Base-by-base conservation (phyloP, 2,888 invertebrate species). In the Lucinisca nassula region DNA sequence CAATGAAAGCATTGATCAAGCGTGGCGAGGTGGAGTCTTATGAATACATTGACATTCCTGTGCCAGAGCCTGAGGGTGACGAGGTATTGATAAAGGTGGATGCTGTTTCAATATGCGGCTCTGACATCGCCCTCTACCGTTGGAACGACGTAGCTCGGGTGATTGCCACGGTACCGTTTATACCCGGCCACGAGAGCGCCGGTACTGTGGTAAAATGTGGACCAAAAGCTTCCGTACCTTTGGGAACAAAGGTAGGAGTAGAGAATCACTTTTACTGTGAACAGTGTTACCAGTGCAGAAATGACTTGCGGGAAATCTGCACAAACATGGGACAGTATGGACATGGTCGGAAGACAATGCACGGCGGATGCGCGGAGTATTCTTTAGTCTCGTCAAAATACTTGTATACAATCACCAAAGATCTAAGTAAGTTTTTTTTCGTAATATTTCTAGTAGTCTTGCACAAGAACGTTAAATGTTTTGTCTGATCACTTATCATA, bases 251-350 rank as follows among this genome's bases (percentile, higher is more conserved):
- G 74, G 95, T 95, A 4, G 95, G 94, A 0, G 95, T 95, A 38
- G 95, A 95, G 88, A 95, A 95, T 78, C 95, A 95, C 82, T 95
- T 93, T 82, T 95, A 89, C 90, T 95, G 95, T 78, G 95, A 94
- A 1, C 55, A 89, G 0, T 95, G 95, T 87, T 94, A 92, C 78
- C 94, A 94, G 89, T 95, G 95, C 82, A 79, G 85, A 35, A 81
- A 95, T 87, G 94, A 92, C 75, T 82, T 91, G 73, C 82, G 92
- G 49, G 94, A 94, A 61, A 95, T 95, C 32, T 95, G 95, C 79
- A 87, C 88, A 78, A 92, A 94, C 81, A 95, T 95, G 95, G 95
- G 94, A 0, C 95, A 95, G 90, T 95, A 93, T 84, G 95, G 95
- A n/a, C 95, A 95, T 84, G 95, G 95, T 0, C 92, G 91, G 78